Evolutionary conservation across 2,888 invertebrate species (phyloP).

Genomic region (Tetragonula carbonaria): DNA sequence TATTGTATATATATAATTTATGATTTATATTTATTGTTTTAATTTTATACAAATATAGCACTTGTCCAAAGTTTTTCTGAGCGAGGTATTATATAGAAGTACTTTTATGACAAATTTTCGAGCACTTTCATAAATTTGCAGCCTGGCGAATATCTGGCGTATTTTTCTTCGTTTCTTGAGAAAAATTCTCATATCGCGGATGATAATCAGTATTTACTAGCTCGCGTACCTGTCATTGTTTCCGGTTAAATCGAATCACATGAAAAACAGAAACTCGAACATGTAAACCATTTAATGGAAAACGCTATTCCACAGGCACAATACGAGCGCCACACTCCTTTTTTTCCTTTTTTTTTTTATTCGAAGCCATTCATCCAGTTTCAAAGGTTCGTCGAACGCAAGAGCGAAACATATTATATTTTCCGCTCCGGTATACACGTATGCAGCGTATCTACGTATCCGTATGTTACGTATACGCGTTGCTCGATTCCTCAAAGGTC

Average conservation of each 20-base stretch:
- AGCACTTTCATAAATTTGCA: not conserved
- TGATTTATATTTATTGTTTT: too few relatives aligned
- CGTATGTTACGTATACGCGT: not conserved
- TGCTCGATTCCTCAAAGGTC: slow-evolving; percentile 23
- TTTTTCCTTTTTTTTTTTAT: not conserved
- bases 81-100: too few relatives aligned
- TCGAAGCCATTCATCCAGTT: not conserved
- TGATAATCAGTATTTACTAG: slow-evolving; percentile 3
- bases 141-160: not conserved
- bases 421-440: not conserved
- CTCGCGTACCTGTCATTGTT: not conserved
- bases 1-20: too few relatives aligned
- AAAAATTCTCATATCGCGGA: too few relatives aligned
- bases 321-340: not conserved
- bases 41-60: too few relatives aligned
- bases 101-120: too few relatives aligned
- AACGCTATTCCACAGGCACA: not conserved
- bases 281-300: not conserved
- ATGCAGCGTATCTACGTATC: not conserved
- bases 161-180: not conserved
- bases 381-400: not conserved
- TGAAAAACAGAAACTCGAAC: too few relatives aligned
- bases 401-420: slow-evolving; percentile 6
- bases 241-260: not conserved
- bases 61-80: too few relatives aligned